Evolutionary conservation across 1,140 invertebrate genomes (phyloP).

Genomic region (Leptoteleia sp.): DNA sequence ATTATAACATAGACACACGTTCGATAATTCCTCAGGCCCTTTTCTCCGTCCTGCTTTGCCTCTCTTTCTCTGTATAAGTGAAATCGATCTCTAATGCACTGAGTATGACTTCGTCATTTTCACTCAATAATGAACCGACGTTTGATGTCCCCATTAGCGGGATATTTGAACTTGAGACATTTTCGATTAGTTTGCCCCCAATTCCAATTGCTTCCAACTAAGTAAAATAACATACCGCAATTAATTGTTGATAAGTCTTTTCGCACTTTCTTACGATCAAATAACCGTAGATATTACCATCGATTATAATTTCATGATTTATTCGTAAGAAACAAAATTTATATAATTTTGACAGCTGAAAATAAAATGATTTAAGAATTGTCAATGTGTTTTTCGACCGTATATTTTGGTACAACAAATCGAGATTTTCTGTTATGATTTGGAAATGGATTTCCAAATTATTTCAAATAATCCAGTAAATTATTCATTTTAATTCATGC

Average conservation of each 20-base stretch:
- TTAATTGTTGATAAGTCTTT: constrained; percentile 19
- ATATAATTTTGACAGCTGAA: no score
- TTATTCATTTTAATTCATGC: no score
- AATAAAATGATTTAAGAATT: no score
- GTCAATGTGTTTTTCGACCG: no score
- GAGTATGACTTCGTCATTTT: constrained; percentile 44
- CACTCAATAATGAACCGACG: constrained; percentile 51
- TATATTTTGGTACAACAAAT: no score
- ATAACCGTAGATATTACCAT: no score
- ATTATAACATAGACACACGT: constrained; percentile 61
- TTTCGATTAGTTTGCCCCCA: constrained; percentile 41
- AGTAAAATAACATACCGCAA: constrained; percentile 18
- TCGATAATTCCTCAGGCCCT: constrained; percentile 37
- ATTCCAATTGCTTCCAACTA: constrained; percentile 31
- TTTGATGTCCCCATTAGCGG: constrained; percentile 49
- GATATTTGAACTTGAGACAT: constrained; percentile 45
- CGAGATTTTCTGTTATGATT: no score
- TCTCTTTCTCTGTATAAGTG: constrained; percentile 17
- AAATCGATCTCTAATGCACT: constrained; percentile 46
- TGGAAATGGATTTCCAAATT: no score
- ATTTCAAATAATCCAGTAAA: no score
- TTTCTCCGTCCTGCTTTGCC: constrained; percentile 1
- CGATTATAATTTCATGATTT: no score
- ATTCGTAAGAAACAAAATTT: no score
- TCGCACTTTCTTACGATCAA: no score